Percentiles rank a stretch among this genome's conserved stretches.
Conservation (phyloP, 2,113 vertebrate genomes). For the Perca fluviatilis region DNA sequence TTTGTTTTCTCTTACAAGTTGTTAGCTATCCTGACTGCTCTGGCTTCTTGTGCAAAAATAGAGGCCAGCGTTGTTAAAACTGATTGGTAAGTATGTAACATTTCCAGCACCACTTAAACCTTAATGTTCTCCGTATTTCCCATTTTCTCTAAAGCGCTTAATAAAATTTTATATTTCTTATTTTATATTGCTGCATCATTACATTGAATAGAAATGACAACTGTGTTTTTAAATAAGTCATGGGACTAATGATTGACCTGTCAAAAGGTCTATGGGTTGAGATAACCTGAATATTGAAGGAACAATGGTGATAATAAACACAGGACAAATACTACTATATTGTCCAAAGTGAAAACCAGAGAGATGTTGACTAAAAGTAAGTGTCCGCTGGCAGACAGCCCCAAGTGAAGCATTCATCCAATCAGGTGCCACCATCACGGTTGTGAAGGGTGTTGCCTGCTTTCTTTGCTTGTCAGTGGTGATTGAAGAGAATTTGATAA, state of each 20-base stretch:
- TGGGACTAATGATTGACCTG: conserved; percentile 12
- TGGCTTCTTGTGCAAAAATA: neutral
- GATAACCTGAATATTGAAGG: neutral
- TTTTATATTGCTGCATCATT: conserved; percentile 6
- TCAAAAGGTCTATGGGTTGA: neutral
- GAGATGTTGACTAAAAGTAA: neutral
- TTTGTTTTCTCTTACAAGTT: neutral
- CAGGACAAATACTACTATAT: neutral
- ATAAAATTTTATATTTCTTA: neutral
- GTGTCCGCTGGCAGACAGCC: too few relatives aligned
- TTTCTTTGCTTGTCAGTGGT: too few relatives aligned
- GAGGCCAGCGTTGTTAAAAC: neutral
- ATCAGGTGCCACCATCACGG: too few relatives aligned
- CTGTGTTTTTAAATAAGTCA: neutral
- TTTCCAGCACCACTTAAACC: neutral
- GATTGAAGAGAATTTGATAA: too few relatives aligned
- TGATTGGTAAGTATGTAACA: neutral
- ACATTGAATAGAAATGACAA: neutral
- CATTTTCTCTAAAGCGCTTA: neutral
- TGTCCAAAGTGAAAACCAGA: neutral
- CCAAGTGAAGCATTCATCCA: too few relatives aligned
- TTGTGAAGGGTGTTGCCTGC: too few relatives aligned
- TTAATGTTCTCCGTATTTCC: neutral
- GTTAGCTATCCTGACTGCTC: neutral
- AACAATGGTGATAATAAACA: neutral